These are phyloP conservation scores for Tetanocera ferruginea DNA, from an alignment of 2,888 invertebrate genomes.

Conservation along the genomic window DNA sequence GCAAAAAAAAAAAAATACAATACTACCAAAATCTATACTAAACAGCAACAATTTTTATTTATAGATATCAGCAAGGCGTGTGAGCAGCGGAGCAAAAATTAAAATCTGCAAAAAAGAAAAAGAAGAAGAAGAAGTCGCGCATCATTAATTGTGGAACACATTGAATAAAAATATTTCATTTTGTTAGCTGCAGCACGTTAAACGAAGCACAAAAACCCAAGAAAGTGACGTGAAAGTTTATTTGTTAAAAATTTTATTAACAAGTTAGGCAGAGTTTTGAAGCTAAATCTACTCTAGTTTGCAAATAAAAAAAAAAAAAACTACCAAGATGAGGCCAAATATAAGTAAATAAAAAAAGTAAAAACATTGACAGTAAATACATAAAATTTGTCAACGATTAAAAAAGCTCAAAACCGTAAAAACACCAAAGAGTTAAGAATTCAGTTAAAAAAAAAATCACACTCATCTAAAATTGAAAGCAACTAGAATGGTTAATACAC, in stretches of 20 bases:
- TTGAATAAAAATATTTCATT: background rate
- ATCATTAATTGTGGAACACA: background rate
- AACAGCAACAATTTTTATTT: conserved; percentile 11
- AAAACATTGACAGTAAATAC: background rate
- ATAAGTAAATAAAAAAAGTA: background rate
- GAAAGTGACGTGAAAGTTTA: background rate
- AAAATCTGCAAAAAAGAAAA: background rate
- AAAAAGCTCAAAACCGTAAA: background rate
- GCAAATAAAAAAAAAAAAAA: background rate
- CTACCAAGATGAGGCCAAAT: background rate
- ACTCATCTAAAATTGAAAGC: conserved; percentile 24
- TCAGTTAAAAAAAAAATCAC: background rate
- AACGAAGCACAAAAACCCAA: background rate
- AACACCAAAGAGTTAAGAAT: background rate
- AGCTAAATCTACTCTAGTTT: background rate
- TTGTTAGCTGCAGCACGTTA: background rate
- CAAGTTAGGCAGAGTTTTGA: background rate
- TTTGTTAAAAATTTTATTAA: background rate
- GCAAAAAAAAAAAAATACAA: background rate
- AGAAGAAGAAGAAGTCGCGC: background rate
- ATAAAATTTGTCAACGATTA: background rate
- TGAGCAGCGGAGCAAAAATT: background rate
- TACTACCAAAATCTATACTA: background rate
- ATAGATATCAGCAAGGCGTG: conserved; percentile 12
- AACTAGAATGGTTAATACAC: conserved; percentile 52